Base-by-base conservation (phyloP, 2,888 invertebrate genomes). In the Sturmia bella region DNA sequence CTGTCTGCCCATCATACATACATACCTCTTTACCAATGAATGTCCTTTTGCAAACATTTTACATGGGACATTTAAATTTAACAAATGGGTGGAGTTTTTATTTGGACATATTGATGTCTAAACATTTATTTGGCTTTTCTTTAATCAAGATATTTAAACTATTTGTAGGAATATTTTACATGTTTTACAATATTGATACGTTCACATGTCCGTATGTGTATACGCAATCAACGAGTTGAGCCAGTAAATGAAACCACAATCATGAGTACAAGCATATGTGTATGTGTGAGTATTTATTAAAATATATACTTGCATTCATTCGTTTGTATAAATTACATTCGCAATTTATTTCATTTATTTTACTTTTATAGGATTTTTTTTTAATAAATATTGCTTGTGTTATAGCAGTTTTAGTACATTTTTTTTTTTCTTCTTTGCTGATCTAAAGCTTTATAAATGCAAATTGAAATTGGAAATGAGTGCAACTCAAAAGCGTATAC, bases 121-220 rank as follows among this genome's bases (percentile, higher is more conserved):
- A 82, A 82, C 78, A 82, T 82, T 82, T 78, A 75, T 82, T 82
- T 82, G 78, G 82, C 82, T 82, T 82, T 82, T 82, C 78, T 78
- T 78, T 81, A 82, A 75, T 82, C 82, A 78, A 75, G 57, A 64
- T 76, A 69, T 76, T 63, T 69, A 45, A 76, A 54, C 69, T 69
- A 56, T 74, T 57, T 41, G 48, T 41, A 48, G 2, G 48, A 61
- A 54, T 76, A 61, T 76, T 76, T 76, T 45, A 76, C 69, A 76
- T 76, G 69, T 69, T 69, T 69, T 76, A 37, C 61, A 61, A 76
- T 61, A 69, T 19, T 54, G 19, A 54, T 54, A 52, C 54, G 37
- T 32, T 32, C 32, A 7, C 9, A 1, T 7, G 27, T 27, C 6
- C 27, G 6, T 6, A 27, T 27, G 6, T 6, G 6, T 4, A 27